These are phyloP conservation scores for Scaptomyza cyrtandrae DNA, from an alignment of 2,888 invertebrate genomes.

Conservation along the genomic window DNA sequence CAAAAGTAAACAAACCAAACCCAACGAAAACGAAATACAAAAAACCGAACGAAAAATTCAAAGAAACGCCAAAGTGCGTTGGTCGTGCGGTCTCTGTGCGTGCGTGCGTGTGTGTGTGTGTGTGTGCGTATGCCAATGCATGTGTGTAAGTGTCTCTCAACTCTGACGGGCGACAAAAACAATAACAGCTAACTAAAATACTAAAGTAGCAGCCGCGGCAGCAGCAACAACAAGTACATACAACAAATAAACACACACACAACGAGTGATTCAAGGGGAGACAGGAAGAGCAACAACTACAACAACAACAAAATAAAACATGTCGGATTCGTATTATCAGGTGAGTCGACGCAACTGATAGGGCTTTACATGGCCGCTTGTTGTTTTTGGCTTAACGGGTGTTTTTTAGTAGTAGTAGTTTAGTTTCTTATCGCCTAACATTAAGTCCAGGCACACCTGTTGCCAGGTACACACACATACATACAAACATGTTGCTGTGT, in stretches of 20 bases:
- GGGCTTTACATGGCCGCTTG: constrained; percentile 43
- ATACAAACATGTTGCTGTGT: background rate
- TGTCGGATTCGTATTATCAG: constrained; percentile 85
- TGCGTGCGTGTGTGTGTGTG: constrained; percentile 37
- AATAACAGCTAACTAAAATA: constrained; percentile 41
- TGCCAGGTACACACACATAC: constrained; percentile 30
- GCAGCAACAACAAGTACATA: constrained; percentile 26
- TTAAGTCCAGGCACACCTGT: constrained; percentile 49
- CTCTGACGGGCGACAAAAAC: constrained; percentile 61
- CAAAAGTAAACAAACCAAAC: constrained; percentile 69
- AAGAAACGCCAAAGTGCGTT: constrained; percentile 56
- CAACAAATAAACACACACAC: constrained; percentile 25
- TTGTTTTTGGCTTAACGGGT: constrained; percentile 22
- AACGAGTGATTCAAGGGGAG: constrained; percentile 44
- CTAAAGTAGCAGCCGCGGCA: constrained; percentile 1
- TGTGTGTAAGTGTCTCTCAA: constrained; percentile 42
- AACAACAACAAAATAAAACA: constrained; percentile 68
- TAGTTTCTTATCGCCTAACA: constrained; percentile 30
- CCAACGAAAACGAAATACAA: constrained; percentile 28
- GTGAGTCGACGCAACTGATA: constrained; percentile 71
- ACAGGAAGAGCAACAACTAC: constrained; percentile 34
- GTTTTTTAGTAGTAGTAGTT: constrained; percentile 4
- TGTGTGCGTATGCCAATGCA: constrained; percentile 35
- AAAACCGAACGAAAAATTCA: constrained; percentile 42
- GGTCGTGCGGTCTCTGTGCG: constrained; percentile 31